These are phyloP conservation scores for Napeogenes inachia DNA, from an alignment of 2,888 invertebrate species.

Conservation along the genomic window DNA sequence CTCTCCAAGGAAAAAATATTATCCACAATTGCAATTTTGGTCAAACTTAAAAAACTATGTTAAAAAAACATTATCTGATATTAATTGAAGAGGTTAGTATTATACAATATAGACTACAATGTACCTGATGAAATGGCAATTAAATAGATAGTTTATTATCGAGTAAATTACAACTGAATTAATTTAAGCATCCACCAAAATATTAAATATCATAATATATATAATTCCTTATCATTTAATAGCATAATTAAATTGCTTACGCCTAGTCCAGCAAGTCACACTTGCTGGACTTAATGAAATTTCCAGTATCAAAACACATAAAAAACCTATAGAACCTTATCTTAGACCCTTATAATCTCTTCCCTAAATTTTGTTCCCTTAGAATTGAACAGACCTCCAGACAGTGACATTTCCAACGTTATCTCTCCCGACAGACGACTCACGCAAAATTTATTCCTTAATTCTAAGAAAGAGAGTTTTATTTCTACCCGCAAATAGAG, in stretches of 20 bases:
- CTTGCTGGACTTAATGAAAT: neutral
- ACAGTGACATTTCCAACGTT: slow-evolving; percentile 72
- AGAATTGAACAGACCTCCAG: slow-evolving; percentile 65
- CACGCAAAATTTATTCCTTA: neutral
- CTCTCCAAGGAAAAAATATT: no score
- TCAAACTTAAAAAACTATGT: no score
- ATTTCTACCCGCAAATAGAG: no score
- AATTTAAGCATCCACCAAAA: no score
- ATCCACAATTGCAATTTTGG: no score
- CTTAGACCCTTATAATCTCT: slow-evolving; percentile 75
- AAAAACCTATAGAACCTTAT: slow-evolving; percentile 70
- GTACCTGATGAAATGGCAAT: no score
- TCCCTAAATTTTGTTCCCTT: slow-evolving; percentile 71
- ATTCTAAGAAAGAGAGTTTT: neutral
- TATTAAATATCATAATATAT: no score
- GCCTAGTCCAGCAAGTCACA: slow-evolving; percentile 8
- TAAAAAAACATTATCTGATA: no score
- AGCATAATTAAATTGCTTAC: slow-evolving; percentile 7
- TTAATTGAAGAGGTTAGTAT: no score
- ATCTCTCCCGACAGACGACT: slow-evolving; percentile 59
- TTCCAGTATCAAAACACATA: slow-evolving; percentile 53
- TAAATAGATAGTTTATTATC: no score
- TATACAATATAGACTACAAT: no score
- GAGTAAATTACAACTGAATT: no score
- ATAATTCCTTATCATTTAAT: neutral